Evolutionary conservation across 2,888 invertebrate species (phyloP), one percentile per base, ranked within the genome.

Genomic region (Neria commutata): DNA sequence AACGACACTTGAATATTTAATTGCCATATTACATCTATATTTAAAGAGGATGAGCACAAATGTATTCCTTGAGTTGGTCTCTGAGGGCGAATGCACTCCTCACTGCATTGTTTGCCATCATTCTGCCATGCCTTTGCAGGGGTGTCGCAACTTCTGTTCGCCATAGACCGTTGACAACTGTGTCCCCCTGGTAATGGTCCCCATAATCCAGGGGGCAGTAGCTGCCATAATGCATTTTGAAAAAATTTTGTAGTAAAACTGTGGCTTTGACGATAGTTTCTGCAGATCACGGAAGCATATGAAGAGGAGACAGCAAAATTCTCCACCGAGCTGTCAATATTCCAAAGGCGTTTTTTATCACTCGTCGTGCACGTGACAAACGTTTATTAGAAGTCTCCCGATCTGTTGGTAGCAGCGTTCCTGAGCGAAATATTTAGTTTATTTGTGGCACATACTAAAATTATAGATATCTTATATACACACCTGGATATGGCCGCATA

Each of bases 251-350:
- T 21, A 69, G 46, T 25, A 57, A 34, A 24, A 60, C 56, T 19
- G 57, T 54, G 11, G 66, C 62, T 33, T 61, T 62, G 4, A 67
- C 55, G 11, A 63, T 46, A 56, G 59, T 56, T 52, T 66, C 59
- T 1, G 51, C 63, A 49, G 57, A 55, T 45, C 56, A 40, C 29
- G 62, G 63, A 14, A 17, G 5, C 56, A 61, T 59, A 14, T 63
- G 47, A 8, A 66, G 33, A 4, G 57, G 51, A 2, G 54, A 47
- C 6, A 21, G 48, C n/a, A n/a, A n/a, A n/a, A n/a, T n/a, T n/a
- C n/a, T n/a, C n/a, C n/a, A n/a, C n/a, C n/a, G n/a, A n/a, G n/a
- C n/a, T n/a, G n/a, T n/a, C n/a, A n/a, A n/a, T n/a, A n/a, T n/a
- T n/a, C n/a, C n/a, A n/a, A n/a, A n/a, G n/a, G n/a, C n/a, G n/a